A percentile compares a stretch with the other conserved stretches of the same genome.
These are phyloP conservation scores for Campoletis sonorensis DNA, from an alignment of 1,140 invertebrate species.

Conservation along the genomic window DNA sequence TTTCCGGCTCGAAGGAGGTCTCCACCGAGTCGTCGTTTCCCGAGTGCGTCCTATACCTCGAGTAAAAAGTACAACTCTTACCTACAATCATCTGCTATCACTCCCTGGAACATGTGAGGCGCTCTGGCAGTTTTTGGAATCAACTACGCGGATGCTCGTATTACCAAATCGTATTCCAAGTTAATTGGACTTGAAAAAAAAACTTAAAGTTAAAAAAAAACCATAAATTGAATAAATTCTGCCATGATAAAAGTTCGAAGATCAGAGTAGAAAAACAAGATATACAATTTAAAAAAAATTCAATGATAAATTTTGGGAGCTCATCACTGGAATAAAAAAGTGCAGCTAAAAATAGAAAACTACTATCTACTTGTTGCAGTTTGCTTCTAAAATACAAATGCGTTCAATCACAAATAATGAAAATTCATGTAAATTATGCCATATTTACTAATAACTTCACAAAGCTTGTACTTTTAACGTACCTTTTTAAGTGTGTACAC, in stretches of 20 bases:
- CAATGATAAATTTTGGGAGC: too few species aligned
- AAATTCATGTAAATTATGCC: background rate
- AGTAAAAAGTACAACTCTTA: constrained; percentile 20
- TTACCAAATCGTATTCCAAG: background rate
- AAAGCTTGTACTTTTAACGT: background rate
- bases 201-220: too few species aligned
- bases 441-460: background rate
- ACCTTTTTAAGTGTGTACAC: background rate
- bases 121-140: background rate
- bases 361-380: too few species aligned
- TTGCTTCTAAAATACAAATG: too few species aligned
- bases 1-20: constrained; percentile 49
- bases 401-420: background rate
- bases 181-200: too few species aligned
- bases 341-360: too few species aligned
- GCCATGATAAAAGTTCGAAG: too few species aligned
- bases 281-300: too few species aligned
- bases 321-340: too few species aligned
- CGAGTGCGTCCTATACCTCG: constrained; percentile 27
- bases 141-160: background rate
- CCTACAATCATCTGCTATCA: background rate
- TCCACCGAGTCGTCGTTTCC: constrained; percentile 42
- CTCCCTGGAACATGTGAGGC: background rate
- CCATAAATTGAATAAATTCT: too few species aligned
- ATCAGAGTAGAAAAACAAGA: too few species aligned